Percentiles rank a stretch among this genome's conserved stretches.
Evolutionary conservation across 2,797 vertebrate genomes (phyloP).

Genomic region (Amazonetta brasiliensis): DNA sequence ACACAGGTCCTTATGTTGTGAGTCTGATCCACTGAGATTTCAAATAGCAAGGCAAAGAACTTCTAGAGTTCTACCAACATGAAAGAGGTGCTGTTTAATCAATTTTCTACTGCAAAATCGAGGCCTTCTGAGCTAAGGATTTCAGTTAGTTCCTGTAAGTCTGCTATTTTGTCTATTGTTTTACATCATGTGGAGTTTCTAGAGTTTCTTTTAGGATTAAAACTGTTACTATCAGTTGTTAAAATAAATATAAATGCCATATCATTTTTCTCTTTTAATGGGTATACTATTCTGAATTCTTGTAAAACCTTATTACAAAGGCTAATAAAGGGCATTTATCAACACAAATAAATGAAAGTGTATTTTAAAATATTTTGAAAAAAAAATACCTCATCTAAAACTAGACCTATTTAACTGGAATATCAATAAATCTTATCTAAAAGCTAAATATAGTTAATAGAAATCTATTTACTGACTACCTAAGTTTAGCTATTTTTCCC

Average conservation of each 20-base stretch:
- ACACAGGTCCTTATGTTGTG: accelerated
- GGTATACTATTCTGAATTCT: background rate
- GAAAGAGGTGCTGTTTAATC: background rate
- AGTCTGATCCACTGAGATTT: background rate
- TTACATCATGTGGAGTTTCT: background rate
- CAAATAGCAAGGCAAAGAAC: background rate
- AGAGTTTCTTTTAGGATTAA: background rate
- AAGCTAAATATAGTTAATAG: background rate
- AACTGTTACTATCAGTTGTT: background rate
- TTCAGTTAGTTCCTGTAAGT: background rate
- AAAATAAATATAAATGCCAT: background rate
- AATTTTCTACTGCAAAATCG: background rate
- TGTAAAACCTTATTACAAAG: background rate
- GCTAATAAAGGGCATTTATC: background rate
- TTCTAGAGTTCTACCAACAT: background rate
- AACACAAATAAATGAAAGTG: background rate
- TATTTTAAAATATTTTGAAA: background rate
- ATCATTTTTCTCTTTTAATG: background rate
- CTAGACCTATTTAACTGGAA: background rate
- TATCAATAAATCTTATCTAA: background rate
- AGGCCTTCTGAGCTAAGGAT: background rate
- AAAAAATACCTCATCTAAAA: background rate
- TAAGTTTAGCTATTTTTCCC: background rate
- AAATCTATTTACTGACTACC: background rate
- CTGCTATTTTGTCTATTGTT: background rate